These are phyloP conservation scores for Oryzaephilus surinamensis DNA, from an alignment of 1,140 invertebrate genomes.

Conservation along the genomic window DNA sequence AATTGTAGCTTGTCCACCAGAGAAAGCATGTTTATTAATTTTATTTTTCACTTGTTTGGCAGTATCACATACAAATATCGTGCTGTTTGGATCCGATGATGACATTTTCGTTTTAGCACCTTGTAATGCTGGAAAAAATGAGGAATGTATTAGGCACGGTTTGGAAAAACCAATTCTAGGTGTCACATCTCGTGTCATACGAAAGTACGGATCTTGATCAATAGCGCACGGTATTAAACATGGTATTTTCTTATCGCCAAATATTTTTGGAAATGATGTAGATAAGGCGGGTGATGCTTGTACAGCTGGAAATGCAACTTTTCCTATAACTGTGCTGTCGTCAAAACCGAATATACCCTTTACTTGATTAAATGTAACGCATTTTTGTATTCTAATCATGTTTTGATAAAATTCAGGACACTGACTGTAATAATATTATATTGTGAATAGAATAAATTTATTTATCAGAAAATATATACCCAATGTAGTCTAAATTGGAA, in stretches of 20 bases:
- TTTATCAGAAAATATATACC: slow-evolving; percentile 47
- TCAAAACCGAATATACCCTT: slow-evolving; percentile 97
- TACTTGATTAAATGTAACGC: slow-evolving; percentile 92
- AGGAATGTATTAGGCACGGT: slow-evolving; percentile 89
- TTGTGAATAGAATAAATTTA: background rate
- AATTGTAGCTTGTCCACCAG: slow-evolving; percentile 84
- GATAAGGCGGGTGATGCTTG: slow-evolving; percentile 94
- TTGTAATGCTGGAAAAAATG: slow-evolving; percentile 92
- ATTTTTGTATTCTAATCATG: slow-evolving; percentile 81
- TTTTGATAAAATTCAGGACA: slow-evolving; percentile 88
- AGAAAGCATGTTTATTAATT: slow-evolving; percentile 97
- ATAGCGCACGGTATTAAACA: slow-evolving; percentile 98
- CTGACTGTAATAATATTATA: slow-evolving; percentile 44
- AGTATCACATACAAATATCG: slow-evolving; percentile 92
- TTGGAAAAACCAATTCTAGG: slow-evolving; percentile 86
- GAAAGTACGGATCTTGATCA: slow-evolving; percentile 99
- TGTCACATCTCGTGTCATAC: slow-evolving; percentile 96
- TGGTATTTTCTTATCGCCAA: slow-evolving; percentile 71
- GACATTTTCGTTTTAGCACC: slow-evolving; percentile 98
- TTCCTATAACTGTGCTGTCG: slow-evolving; percentile 91
- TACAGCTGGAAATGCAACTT: slow-evolving; percentile 93
- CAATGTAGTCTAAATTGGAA: slow-evolving; percentile 88
- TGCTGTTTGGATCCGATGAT: slow-evolving; percentile 86
- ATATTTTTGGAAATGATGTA: slow-evolving; percentile 92
- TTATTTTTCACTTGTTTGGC: slow-evolving; percentile 97